Conservation (phyloP, 2,888 invertebrate species). For the Buathra laborator region DNA sequence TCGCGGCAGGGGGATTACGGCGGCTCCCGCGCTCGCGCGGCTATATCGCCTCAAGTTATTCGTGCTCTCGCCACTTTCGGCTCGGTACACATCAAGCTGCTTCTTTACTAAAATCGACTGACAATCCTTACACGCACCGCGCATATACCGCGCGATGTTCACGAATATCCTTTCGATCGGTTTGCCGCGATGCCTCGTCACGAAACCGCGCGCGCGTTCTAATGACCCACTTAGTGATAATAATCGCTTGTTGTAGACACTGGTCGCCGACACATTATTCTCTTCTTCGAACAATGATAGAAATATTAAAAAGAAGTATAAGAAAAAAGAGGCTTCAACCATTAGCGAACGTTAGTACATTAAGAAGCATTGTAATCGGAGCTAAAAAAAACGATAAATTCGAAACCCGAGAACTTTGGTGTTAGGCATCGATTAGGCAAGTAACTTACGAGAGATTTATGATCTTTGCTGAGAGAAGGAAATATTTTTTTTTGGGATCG, state of each 20-base stretch:
- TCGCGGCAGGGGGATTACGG: background rate
- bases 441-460: background rate
- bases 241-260: background rate
- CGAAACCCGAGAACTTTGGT: background rate
- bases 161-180: background rate
- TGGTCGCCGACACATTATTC: background rate
- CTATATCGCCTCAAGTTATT: conserved; percentile 24
- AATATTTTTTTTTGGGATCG: background rate
- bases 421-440: background rate
- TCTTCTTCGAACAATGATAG: background rate
- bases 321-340: too few relatives aligned
- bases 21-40: background rate
- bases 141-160: conserved; percentile 8
- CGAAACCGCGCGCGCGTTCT: conserved; percentile 28
- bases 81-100: conserved; percentile 23
- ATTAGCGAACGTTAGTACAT: background rate
- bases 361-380: conserved; percentile 2
- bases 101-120: conserved; percentile 30
- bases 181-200: conserved; percentile 19
- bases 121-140: conserved; percentile 38
- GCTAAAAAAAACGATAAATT: background rate
- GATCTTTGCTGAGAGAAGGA: background rate
- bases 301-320: background rate
- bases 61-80: conserved; percentile 40
- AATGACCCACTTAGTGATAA: conserved; percentile 29